Base-by-base conservation (phyloP, 2,113 vertebrate species). In the Zapus hudsonius region DNA sequence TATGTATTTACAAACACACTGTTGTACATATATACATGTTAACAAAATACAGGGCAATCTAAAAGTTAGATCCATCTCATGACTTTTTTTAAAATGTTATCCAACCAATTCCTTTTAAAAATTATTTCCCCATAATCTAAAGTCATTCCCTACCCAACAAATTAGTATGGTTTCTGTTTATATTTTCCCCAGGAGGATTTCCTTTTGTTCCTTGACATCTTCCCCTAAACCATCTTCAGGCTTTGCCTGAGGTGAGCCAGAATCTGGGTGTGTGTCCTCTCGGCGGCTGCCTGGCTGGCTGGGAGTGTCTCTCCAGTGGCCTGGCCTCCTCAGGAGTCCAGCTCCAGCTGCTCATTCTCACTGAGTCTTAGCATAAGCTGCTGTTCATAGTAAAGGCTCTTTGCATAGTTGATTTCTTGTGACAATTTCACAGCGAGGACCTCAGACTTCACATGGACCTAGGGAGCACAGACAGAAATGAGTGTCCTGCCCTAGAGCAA, bases 371-470 rank as follows among this genome's bases (percentile, higher is more conserved):
- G 95, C 99, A 99, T 99, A 1, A 99, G 99, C 94, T 99, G 99
- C 96, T 99, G 99, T 86, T 99, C 99, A 2, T 99, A 99, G 97
- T 99, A 99, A 95, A 99, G 98, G 97, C 99, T 99, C 98, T 99
- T 99, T 97, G 99, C 99, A 79, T 99, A 99, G 98, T 99, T 99
- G 96, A 99, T 99, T 98, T 99, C 99, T 97, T 99, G 99, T 52
- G 99, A 99, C 42, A 99, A 98, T 97, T 99, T 99, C 76, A 99
- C 95, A 6, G 99, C 99, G 0, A 99, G 98, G 89, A 96, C 98
- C 98, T 99, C 99, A 0, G 96, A 99, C 91, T 98, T 99, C 97
- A 99, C 99, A 1, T 99, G 99, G 70, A 99, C 99, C 99, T 99
- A 96, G 55, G 81, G 87, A 92, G 89, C 93, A 52, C 52, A 94